Conservation (phyloP, 2,888 invertebrate genomes). For the Lasius fuliginosus region DNA sequence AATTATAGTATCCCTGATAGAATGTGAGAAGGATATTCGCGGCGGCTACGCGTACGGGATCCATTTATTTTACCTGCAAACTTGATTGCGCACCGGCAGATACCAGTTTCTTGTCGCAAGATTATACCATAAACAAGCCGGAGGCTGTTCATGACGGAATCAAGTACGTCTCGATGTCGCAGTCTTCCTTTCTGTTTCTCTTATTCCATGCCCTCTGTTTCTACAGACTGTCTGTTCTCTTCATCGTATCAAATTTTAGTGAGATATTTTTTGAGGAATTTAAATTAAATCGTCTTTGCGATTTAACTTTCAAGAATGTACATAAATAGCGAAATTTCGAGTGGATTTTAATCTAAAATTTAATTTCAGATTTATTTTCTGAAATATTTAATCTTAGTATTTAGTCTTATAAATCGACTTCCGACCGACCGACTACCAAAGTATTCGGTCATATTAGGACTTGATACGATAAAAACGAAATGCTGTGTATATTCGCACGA, state of each 20-base stretch:
- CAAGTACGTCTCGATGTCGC: constrained; percentile 15
- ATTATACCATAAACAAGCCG: constrained; percentile 55
- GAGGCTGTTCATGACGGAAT: constrained; percentile 44
- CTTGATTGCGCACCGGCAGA: constrained; percentile 70
- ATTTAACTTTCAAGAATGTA: neutral
- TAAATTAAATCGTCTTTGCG: neutral
- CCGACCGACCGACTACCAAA: constrained; percentile 1
- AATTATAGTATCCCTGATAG: constrained; percentile 73
- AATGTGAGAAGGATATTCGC: constrained; percentile 54
- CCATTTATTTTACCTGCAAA: constrained; percentile 72
- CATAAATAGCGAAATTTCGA: neutral
- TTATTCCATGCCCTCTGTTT: constrained; percentile 26
- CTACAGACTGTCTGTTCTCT: neutral
- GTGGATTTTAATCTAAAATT: neutral
- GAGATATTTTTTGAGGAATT: neutral
- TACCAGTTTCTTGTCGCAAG: constrained; percentile 65
- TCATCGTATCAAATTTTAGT: constrained; percentile 45
- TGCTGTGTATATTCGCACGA: neutral
- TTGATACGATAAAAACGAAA: constrained; percentile 19
- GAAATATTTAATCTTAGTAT: constrained; percentile 5
- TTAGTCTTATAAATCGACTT: constrained; percentile 16
- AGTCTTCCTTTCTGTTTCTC: constrained; percentile 11
- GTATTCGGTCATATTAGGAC: constrained; percentile 9
- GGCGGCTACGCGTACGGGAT: constrained; percentile 39
- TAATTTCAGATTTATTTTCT: constrained; percentile 18